A percentile compares a stretch with the other conserved stretches of the same genome.
phyloP scores from a whole-genome alignment of 2,797 vertebrate species.

The Florisuga fusca region DNA sequence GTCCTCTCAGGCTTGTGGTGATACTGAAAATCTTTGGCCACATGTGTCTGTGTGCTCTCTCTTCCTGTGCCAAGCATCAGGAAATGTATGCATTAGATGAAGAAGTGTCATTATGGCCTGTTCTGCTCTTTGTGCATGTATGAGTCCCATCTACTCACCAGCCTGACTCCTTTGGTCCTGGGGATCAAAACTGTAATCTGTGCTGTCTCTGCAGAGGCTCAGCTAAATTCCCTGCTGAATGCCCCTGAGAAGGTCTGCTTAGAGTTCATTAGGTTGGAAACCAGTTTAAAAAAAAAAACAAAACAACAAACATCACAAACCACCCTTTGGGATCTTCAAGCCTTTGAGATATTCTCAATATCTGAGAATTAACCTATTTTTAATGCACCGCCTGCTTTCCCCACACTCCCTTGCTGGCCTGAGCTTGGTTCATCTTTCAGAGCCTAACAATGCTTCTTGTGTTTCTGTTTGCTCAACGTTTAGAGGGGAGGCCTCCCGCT shows the following conservation, averaged over 20 bases:
- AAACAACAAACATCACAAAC: too few relatives aligned
- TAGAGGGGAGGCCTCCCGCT: conserved; percentile 24
- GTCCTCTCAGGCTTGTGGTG: neutral
- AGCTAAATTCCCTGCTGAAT: neutral
- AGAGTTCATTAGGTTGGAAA: neutral
- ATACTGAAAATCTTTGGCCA: neutral
- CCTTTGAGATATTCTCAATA: neutral
- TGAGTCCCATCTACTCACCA: neutral
- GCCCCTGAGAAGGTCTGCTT: conserved; percentile 6
- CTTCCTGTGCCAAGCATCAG: neutral
- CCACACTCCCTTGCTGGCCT: neutral
- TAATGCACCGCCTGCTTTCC: conserved; percentile 38
- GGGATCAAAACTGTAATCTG: neutral
- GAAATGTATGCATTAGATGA: neutral
- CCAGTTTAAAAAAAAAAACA: neutral
- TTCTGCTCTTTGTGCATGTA: neutral
- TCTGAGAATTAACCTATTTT: conserved; percentile 44
- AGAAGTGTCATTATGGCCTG: neutral
- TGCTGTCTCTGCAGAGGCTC: neutral
- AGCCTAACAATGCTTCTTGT: conserved; percentile 56
- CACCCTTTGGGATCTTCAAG: neutral
- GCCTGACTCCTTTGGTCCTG: neutral
- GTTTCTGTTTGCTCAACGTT: conserved; percentile 65
- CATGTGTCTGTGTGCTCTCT: neutral
- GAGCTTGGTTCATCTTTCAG: conserved; percentile 48